Evolutionary conservation across 1,140 invertebrate species (phyloP), one percentile per base, ranked within the genome.

Genomic region (Neodiprion fabricii): DNA sequence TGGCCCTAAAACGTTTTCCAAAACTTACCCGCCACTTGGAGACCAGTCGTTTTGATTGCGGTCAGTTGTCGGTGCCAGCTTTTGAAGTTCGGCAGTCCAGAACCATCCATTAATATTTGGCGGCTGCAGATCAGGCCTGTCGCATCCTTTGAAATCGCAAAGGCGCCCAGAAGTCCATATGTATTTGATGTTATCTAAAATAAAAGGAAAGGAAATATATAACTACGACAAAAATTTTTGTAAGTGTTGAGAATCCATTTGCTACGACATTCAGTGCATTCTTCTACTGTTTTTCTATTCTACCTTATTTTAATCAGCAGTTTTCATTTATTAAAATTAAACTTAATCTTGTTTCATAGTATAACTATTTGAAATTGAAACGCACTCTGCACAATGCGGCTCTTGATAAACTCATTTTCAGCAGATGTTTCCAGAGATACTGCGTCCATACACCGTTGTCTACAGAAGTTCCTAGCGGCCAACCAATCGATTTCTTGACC

Each of bases 81-180:
- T 95, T 84, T 95, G 93, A 17, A 95, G 90, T 75, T 93, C 94
- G 7, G 94, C 94, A 14, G 94, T 95, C 95, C 95, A 96, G 90
- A 96, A 96, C 95, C 95, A 96, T 17, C 95, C 95, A 78, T 96
- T 95, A 70, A 95, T 86, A 48, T 92, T 89, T n/a, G 92, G 89
- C 10, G 95, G 95, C 77, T 94, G 91, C 69, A 96, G 89, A 83
- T 96, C 94, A 17, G 94, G 91, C 75, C 94, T 91, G 78, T 95
- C 93, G 80, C 94, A 96, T 67, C 94, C 95, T 83, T 94, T 93
- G 90, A 96, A 96, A 85, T 96, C 94, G 81, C 95, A 96, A 21
- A 95, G 87, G 72, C 94, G 92, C 74, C 95, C 95, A 23, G 94
- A 95, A n/a, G 95, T 96, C 95, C 95, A 96, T 77, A 95, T 95